Evolutionary conservation across 2,888 invertebrate genomes (phyloP).

Genomic region (Pachycephus smyrnensis): DNA sequence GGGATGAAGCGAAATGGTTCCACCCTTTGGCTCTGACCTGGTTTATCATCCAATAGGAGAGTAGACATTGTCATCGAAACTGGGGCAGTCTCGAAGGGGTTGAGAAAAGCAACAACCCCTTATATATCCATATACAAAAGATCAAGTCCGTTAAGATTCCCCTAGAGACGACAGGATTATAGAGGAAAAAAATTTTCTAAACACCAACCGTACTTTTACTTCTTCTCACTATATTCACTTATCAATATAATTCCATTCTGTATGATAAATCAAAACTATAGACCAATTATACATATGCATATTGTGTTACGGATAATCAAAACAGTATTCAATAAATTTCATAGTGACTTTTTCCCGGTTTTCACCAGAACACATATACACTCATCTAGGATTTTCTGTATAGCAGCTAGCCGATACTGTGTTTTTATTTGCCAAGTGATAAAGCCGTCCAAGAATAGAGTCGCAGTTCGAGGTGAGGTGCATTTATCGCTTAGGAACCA

Average conservation of each 20-base stretch:
- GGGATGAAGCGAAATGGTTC: constrained; percentile 30
- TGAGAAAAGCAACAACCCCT: not conserved
- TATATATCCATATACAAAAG: not conserved
- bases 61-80: not conserved
- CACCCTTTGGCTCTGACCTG: constrained; percentile 57
- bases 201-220: not conserved
- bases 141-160: not conserved
- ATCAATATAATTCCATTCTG: not conserved
- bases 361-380: not conserved
- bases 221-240: not conserved
- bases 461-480: constrained; percentile 15
- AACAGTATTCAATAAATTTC: not conserved
- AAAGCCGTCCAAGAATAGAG: constrained; percentile 13
- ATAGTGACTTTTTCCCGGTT: not conserved
- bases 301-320: not conserved
- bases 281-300: not conserved
- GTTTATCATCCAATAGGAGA: constrained; percentile 53
- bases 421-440: constrained; percentile 17
- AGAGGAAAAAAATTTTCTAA: not conserved
- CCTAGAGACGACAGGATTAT: not conserved
- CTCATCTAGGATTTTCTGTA: not conserved
- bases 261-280: not conserved
- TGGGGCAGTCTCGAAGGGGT: constrained; percentile 5
- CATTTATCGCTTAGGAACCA: constrained; percentile 35
- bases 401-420: not conserved